Evolutionary conservation across 2,113 vertebrate genomes (phyloP).

Genomic region (Callocephalon fimbriatum): DNA sequence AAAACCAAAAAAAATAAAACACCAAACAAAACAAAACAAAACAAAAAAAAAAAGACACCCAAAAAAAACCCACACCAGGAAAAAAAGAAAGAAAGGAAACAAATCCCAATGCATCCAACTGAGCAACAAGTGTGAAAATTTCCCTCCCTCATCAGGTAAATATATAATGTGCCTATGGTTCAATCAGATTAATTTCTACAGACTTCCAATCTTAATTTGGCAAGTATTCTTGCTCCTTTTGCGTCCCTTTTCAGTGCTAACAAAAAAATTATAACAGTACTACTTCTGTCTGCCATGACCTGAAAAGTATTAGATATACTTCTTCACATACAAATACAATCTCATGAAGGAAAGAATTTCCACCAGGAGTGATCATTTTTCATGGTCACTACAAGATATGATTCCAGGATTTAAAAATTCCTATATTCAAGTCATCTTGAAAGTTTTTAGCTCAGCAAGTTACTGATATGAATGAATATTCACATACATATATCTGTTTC

Average conservation of each 20-base stretch:
- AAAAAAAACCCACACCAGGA: background rate
- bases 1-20: background rate
- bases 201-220: conserved; percentile 4
- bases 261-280: background rate
- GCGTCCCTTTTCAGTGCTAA: conserved; percentile 14
- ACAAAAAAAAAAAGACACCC: background rate
- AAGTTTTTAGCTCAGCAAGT: background rate
- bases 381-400: background rate
- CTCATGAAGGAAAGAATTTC: background rate
- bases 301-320: background rate
- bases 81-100: background rate
- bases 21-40: background rate
- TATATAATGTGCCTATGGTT: background rate
- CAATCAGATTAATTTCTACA: conserved; percentile 47
- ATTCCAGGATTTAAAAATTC: background rate
- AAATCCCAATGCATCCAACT: background rate
- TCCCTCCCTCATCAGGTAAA: conserved; percentile 20
- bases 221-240: background rate
- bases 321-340: background rate
- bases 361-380: background rate
- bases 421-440: background rate
- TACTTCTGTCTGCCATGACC: background rate
- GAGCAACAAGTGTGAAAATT: conserved; percentile 43
- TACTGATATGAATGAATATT: background rate
- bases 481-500: background rate